Conservation (phyloP, 2,113 vertebrate species). For the Calcarius ornatus region DNA sequence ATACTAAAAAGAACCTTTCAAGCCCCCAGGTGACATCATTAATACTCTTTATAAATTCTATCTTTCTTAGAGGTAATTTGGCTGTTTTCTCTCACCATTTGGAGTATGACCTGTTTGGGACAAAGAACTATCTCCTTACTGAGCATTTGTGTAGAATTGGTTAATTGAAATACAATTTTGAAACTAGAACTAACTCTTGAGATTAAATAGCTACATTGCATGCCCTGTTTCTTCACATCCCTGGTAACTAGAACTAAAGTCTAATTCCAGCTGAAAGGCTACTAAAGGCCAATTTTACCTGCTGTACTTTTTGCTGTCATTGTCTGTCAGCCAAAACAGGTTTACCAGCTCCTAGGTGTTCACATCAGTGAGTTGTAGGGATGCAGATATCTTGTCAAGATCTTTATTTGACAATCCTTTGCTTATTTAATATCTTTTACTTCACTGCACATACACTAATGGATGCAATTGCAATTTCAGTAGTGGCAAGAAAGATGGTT, state of each 20-base stretch:
- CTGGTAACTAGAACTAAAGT: not conserved
- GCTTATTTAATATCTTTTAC: not conserved
- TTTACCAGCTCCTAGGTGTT: not conserved
- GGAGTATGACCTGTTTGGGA: not conserved
- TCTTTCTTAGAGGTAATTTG: not conserved
- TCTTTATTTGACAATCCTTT: not conserved
- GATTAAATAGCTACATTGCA: not conserved
- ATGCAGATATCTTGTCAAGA: not conserved
- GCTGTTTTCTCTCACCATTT: not conserved
- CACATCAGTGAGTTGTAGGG: not conserved
- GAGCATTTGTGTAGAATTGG: not conserved
- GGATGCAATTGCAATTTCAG: not conserved
- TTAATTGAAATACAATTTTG: not conserved
- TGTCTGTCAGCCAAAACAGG: not conserved
- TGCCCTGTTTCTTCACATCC: not conserved
- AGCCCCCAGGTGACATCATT: not conserved
- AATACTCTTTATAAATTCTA: not conserved
- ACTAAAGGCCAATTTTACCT: not conserved
- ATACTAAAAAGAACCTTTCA: not conserved
- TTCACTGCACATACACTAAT: not conserved
- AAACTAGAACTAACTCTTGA: not conserved
- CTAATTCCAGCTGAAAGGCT: not conserved
- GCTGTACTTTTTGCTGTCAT: not conserved
- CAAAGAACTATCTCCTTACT: not conserved
- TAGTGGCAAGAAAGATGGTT: not conserved